Conservation (phyloP, 2,113 vertebrate genomes). For the Aegotheles bennettii region DNA sequence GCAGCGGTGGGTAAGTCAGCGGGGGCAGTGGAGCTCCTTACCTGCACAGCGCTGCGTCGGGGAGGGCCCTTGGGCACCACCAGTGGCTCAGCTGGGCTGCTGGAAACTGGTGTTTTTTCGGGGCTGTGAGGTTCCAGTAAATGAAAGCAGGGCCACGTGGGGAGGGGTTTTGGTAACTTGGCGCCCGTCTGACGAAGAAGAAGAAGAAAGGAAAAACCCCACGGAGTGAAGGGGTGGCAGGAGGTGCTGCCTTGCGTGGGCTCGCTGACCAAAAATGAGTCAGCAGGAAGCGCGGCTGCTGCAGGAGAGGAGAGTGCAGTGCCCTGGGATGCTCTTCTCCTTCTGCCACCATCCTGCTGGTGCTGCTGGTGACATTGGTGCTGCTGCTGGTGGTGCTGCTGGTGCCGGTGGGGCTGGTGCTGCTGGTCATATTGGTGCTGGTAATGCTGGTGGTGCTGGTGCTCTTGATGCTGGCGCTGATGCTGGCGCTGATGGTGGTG, state of each 20-base stretch:
- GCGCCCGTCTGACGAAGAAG: neutral
- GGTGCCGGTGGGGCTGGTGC: neutral
- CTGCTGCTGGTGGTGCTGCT: rapidly evolving
- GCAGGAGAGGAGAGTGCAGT: neutral
- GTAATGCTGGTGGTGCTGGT: rapidly evolving
- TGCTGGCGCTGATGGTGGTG: neutral
- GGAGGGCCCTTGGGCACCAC: too few species aligned
- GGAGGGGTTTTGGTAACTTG: conserved; percentile 46
- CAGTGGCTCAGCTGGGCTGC: too few species aligned
- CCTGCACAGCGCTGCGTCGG: too few species aligned
- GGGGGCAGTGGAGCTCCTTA: too few species aligned
- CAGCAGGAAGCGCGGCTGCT: conserved; percentile 48
- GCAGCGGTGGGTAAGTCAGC: conserved; percentile 72
- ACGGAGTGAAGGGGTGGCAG: neutral
- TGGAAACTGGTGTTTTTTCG: conserved; percentile 12
- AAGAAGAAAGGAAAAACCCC: neutral
- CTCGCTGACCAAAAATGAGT: conserved; percentile 71
- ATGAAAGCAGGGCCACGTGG: conserved; percentile 49
- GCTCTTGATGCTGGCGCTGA: rapidly evolving
- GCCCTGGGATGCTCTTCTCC: neutral
- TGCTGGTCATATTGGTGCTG: neutral
- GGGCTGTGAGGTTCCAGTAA: conserved; percentile 71
- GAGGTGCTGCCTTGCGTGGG: conserved; percentile 41
- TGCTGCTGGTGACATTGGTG: neutral
- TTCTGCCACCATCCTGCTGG: neutral